Percentiles rank a stretch among this genome's conserved stretches.
phyloP scores from a whole-genome alignment of 2,888 invertebrate genomes.

The Drosophila demipolita region DNA sequence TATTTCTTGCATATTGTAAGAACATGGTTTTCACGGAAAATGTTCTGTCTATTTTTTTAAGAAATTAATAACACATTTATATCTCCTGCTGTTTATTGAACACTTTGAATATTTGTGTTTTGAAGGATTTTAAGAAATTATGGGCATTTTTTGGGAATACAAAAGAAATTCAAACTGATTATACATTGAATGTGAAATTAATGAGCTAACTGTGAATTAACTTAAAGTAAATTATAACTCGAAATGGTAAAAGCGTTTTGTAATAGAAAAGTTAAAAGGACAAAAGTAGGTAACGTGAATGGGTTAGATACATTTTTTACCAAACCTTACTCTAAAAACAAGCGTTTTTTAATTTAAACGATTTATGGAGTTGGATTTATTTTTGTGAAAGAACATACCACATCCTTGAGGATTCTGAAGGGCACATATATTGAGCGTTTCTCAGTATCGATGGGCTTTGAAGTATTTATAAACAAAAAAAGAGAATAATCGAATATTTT shows the following conservation, averaged over 20 bases:
- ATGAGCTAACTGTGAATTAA: background rate
- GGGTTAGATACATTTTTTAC: background rate
- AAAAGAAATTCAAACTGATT: conserved; percentile 16
- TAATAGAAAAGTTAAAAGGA: background rate
- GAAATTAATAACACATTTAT: conserved; percentile 47
- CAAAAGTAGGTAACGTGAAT: background rate
- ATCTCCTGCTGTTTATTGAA: conserved; percentile 59
- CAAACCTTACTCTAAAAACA: background rate
- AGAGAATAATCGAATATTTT: background rate
- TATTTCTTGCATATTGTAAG: conserved; percentile 31
- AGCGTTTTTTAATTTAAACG: background rate
- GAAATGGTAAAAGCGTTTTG: background rate
- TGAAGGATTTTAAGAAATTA: conserved; percentile 19
- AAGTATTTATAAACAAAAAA: background rate
- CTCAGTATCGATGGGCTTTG: too few species aligned
- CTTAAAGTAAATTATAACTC: background rate
- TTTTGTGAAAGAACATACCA: background rate
- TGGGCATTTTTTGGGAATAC: conserved; percentile 41
- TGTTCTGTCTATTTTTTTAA: conserved; percentile 32
- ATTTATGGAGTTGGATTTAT: background rate
- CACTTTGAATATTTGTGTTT: conserved; percentile 33
- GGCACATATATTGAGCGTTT: background rate
- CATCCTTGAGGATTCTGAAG: background rate
- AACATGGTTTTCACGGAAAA: conserved; percentile 47
- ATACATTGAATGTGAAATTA: conserved; percentile 20